These are phyloP conservation scores for Drosophila erecta DNA, from an alignment of 1,140 invertebrate species.

Conservation along the genomic window DNA sequence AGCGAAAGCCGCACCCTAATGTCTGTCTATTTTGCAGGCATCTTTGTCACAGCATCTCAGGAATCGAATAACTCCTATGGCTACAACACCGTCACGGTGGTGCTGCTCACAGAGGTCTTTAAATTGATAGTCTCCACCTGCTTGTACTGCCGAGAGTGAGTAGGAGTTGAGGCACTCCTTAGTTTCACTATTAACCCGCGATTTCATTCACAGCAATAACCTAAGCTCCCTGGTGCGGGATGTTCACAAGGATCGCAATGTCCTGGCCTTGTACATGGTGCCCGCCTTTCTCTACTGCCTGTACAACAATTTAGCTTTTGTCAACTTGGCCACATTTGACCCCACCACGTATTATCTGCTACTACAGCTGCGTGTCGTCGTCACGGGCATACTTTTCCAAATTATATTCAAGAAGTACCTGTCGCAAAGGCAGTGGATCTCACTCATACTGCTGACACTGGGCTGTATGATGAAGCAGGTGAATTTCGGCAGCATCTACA, in stretches of 20 bases:
- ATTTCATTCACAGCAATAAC: conserved; percentile 82
- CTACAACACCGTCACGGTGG: conserved; percentile 95
- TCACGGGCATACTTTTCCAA: conserved; percentile 96
- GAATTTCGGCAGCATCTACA: conserved; percentile 86
- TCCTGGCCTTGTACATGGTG: conserved; percentile 94
- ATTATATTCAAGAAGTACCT: conserved; percentile 94
- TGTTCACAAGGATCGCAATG: conserved; percentile 87
- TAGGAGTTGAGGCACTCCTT: background rate
- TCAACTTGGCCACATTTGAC: conserved; percentile 95
- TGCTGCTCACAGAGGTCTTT: conserved; percentile 94
- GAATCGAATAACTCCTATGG: conserved; percentile 91
- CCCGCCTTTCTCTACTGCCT: conserved; percentile 96
- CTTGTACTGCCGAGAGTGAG: conserved; percentile 90
- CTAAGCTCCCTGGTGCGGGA: conserved; percentile 86
- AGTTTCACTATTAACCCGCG: conserved; percentile 77
- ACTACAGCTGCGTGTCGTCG: conserved; percentile 96
- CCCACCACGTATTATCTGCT: conserved; percentile 97
- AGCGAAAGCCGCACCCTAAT: conserved; percentile 18
- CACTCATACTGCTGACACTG: conserved; percentile 92
- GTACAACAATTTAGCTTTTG: conserved; percentile 97
- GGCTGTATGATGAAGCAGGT: conserved; percentile 97
- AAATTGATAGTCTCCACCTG: conserved; percentile 91
- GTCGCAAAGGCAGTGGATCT: conserved; percentile 94
- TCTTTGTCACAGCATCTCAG: conserved; percentile 96
- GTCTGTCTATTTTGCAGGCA: conserved; percentile 87